Percentiles rank a stretch among this genome's conserved stretches.
These are phyloP conservation scores for Salminus brasiliensis DNA, from an alignment of 2,113 vertebrate genomes.

Conservation along the genomic window DNA sequence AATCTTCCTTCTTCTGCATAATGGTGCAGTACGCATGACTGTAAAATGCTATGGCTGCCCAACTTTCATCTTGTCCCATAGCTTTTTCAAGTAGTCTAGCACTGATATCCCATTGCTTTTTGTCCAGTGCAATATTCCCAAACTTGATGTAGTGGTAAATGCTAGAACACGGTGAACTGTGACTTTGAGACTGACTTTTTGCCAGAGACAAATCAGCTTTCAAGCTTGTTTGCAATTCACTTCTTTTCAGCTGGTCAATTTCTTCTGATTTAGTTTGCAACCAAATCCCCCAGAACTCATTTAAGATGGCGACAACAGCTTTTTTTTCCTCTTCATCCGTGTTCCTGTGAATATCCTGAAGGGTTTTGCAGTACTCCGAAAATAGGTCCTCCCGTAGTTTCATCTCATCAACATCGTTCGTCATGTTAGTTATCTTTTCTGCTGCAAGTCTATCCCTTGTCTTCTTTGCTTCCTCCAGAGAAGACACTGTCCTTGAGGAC, in stretches of 20 bases:
- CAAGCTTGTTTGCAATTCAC: constrained; percentile 16
- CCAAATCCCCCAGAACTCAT: constrained; percentile 53
- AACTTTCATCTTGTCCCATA: constrained; percentile 1
- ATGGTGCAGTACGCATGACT: constrained; percentile 41
- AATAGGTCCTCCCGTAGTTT: constrained; percentile 45
- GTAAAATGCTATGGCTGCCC: constrained; percentile 40
- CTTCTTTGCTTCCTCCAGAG: constrained; percentile 26
- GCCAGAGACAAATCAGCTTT: constrained; percentile 17
- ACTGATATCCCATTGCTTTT: neutral
- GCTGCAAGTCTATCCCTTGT: constrained; percentile 17
- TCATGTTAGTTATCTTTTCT: constrained; percentile 1
- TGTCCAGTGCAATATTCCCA: constrained; percentile 29
- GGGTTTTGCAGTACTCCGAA: constrained; percentile 41
- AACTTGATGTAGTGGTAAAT: constrained; percentile 49
- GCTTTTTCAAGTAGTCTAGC: constrained; percentile 35
- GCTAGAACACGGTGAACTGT: constrained; percentile 32
- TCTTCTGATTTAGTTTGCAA: constrained; percentile 37
- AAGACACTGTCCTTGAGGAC: neutral
- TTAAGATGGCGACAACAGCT: constrained; percentile 28
- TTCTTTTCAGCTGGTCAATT: constrained; percentile 17
- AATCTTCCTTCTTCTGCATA: neutral
- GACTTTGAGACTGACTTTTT: neutral
- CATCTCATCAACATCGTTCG: constrained; percentile 37
- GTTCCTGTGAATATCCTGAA: constrained; percentile 16
- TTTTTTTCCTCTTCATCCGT: neutral